Evolutionary conservation across 2,888 invertebrate species (phyloP).

Genomic region (Aphidoletes aphidimyza): DNA sequence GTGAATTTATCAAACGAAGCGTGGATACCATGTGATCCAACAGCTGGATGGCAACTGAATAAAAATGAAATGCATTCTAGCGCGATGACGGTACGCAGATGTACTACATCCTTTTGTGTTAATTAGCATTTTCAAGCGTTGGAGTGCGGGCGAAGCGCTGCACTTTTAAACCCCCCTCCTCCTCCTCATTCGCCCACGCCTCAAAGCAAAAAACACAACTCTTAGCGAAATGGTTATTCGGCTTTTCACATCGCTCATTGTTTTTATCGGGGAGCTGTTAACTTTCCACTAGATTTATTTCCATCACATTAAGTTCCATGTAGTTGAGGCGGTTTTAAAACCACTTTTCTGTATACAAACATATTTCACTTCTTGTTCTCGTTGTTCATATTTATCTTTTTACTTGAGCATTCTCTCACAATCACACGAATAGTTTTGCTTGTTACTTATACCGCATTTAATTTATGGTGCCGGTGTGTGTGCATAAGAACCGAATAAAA

Average conservation of each 20-base stretch:
- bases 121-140: conserved; percentile 47
- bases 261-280: no score
- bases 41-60: background rate
- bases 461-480: background rate
- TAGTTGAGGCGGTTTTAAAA: background rate
- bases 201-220: background rate
- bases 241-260: background rate
- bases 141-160: no score
- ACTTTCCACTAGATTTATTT: conserved; percentile 50
- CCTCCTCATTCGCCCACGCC: no score
- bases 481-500: background rate
- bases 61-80: background rate
- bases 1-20: conserved; percentile 28
- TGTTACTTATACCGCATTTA: conserved; percentile 46
- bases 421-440: conserved; percentile 27
- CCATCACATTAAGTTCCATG: conserved; percentile 37
- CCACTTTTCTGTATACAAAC: conserved; percentile 34
- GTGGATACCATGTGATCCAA: conserved; percentile 4
- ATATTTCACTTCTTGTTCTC: conserved; percentile 49
- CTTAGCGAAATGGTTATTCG: background rate
- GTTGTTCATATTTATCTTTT: conserved; percentile 50
- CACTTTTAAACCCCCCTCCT: no score
- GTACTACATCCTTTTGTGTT: conserved; percentile 43
- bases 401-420: background rate
- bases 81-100: background rate